Base-by-base conservation (phyloP, 2,113 vertebrate genomes). In the Nannobrachium achirus region DNA sequence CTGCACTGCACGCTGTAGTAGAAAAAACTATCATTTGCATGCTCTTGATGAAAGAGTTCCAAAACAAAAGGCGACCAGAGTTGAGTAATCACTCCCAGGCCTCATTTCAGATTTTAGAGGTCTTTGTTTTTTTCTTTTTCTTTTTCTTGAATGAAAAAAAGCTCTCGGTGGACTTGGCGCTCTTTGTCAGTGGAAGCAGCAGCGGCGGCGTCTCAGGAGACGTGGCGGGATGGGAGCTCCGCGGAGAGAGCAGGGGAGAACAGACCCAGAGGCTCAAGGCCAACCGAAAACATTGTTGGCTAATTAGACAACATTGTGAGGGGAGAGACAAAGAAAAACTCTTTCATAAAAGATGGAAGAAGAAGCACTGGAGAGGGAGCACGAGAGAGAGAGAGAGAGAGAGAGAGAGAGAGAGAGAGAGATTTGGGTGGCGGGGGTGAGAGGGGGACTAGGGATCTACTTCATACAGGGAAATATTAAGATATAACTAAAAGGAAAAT, bases 291-390 rank as follows among this genome's bases (percentile, higher is more conserved):
- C 38, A 62, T 6, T 2, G 16, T 6, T 2, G 16, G 50, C 59
- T 71, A 71, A 75, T 78, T 74, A 81, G 53, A 63, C 8, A 63
- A 71, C 1, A 14, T 9, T 45, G 50, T 7, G 46, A 18, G 49
- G 25, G 25, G 3, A 33, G 3, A 33, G 25, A 33, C 25, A 33
- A 33, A 33, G 25, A 18, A 51, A 18, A 7, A 51, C 1, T 18
- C 9, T 8, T 18, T 51, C 16, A 18, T 51, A 18, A 8, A 51
- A 51, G 18, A 16, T 18, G 8, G 49, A 51, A 33, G 25, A 33
- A 33, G 25, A 3, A 33, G 20, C 4, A 25, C n/a, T 1, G 4
- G 16, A 51, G 49, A 51, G 9, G 15, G 49, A 51, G 6, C 15
- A 18, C 9, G 49, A 51, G 7, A 51, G 49, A 51, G 49, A 51